Base-by-base conservation (phyloP, 1,140 invertebrate species). In the Drosophila melanica region DNA sequence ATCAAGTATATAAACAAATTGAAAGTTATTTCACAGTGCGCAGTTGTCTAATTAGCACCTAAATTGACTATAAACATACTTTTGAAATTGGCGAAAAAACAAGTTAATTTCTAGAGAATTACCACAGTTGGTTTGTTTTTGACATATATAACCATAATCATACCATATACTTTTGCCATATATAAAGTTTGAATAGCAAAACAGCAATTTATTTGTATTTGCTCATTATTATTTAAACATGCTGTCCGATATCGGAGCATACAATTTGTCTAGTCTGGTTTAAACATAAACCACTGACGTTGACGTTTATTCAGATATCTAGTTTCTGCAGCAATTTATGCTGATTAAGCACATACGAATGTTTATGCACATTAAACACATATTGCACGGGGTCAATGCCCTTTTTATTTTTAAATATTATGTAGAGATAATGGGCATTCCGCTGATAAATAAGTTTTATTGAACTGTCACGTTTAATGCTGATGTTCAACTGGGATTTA, bases 381-480 rank as follows among this genome's bases (percentile, higher is more conserved):
- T 51, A 33, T 4, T 41, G 27, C 0, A 10, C 1, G 55, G 55
- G 55, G 41, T 58, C 41, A 45, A 33, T 44, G 53, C 27, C 37
- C 68, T 37, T 10, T 10, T 16, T 4, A 27, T 12, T 30, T 18
- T 10, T 10, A 35, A 35, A 23, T 16, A 53, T 10, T 20, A 14
- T 51, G n/a, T 57, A n/a, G 27, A 58, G 5, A 7, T 27, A 6
- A 27, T 3, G 23, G 0, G 18, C n/a, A 18, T 37, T 27, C 14
- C 53, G 63, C 69, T 66, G 63, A 63, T 69, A 54, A 66, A n/a
- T n/a, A 60, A 72, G 16, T 67, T 63, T 23, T 57, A 64, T 54
- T 71, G 23, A 57, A 16, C 7, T 7, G 51, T 48, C 60, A 71
- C 68, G 59, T 57, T 41, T 30, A 6, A 44, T 30, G n/a, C 16